A percentile compares a stretch with the other conserved stretches of the same genome.
Conservation (phyloP, 2,113 vertebrate genomes). For the Paradoxurus hermaphroditus region DNA sequence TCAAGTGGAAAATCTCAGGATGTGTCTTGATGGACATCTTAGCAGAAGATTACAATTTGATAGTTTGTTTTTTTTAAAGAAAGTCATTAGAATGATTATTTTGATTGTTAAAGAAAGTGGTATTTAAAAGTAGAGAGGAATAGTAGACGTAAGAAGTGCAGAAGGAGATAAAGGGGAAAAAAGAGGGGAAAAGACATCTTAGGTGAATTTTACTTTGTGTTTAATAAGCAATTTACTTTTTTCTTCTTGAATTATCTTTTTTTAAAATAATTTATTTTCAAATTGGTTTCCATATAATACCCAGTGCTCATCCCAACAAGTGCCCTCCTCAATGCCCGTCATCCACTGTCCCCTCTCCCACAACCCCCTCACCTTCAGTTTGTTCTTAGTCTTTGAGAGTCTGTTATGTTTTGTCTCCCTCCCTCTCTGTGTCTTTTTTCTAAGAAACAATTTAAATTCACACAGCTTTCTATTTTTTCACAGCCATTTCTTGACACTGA, state of each 20-base stretch:
- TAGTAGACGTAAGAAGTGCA: conserved; percentile 14
- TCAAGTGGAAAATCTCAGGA: background rate
- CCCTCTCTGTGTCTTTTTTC: too few species aligned
- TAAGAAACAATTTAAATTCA: conserved; percentile 57
- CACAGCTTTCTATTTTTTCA: background rate
- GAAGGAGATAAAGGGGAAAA: background rate
- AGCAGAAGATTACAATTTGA: background rate
- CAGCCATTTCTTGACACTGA: background rate
- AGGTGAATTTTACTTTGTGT: background rate
- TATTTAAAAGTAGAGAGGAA: background rate
- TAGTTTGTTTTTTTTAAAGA: background rate
- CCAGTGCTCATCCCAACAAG: too few species aligned
- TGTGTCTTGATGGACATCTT: background rate
- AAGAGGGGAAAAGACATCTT: conserved; percentile 27
- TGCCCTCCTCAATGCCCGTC: too few species aligned
- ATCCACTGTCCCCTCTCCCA: too few species aligned
- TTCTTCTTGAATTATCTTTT: too few species aligned
- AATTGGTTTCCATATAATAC: too few species aligned
- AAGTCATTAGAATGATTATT: background rate
- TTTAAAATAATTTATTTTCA: too few species aligned
- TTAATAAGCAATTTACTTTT: conserved; percentile 63
- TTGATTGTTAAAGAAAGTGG: background rate
- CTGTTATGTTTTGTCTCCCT: too few species aligned
- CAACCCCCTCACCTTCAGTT: too few species aligned
- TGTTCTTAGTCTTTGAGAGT: too few species aligned